phyloP scores from a whole-genome alignment of 2,113 vertebrate species.

The Actinemys pallida region DNA sequence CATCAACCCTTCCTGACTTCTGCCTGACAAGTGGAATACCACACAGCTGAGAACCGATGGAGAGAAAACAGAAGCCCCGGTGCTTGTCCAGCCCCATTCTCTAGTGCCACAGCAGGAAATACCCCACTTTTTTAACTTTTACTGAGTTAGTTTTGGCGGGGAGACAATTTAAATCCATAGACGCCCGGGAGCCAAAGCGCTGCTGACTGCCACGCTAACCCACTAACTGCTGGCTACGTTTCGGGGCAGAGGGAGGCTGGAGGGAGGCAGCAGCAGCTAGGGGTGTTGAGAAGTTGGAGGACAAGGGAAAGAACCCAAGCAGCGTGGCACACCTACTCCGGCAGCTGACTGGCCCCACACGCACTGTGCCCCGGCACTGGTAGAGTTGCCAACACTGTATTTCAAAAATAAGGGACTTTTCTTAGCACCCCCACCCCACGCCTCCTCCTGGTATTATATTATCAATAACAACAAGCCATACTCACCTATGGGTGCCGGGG shows the following conservation, averaged over 20 bases:
- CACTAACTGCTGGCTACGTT: too few relatives aligned
- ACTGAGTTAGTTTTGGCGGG: neutral
- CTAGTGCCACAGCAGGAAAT: neutral
- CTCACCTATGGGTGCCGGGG: too few relatives aligned
- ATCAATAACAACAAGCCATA: neutral
- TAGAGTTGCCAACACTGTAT: neutral
- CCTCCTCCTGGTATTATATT: too few relatives aligned
- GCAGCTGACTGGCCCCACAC: too few relatives aligned
- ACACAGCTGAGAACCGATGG: too few relatives aligned
- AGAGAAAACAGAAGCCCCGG: too few relatives aligned
- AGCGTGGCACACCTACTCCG: neutral
- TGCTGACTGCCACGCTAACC: too few relatives aligned
- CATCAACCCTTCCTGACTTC: neutral
- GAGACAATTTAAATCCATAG: neutral
- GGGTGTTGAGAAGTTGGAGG: neutral
- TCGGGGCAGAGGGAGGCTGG: neutral
- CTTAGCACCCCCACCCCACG: neutral
- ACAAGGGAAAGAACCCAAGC: neutral
- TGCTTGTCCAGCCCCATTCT: neutral
- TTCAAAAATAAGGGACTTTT: neutral
- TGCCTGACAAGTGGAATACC: too few relatives aligned
- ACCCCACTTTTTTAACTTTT: neutral
- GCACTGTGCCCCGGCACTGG: too few relatives aligned
- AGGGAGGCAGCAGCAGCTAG: too few relatives aligned
- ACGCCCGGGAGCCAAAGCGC: too few relatives aligned